These are phyloP conservation scores for Nemoura dubitans DNA, from an alignment of 2,888 invertebrate genomes.

Conservation along the genomic window DNA sequence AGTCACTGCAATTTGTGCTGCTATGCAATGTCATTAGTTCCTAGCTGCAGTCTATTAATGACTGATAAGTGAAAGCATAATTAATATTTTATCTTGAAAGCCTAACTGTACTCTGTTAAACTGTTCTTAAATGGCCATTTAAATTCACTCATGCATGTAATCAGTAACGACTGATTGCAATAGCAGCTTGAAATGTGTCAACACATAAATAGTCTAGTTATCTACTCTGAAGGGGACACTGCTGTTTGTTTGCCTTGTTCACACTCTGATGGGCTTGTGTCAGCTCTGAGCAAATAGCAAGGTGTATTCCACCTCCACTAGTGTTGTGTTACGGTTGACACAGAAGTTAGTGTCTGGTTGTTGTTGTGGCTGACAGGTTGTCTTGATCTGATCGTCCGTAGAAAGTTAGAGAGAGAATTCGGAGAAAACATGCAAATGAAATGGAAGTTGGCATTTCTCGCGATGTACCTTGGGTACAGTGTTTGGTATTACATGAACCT, in stretches of 20 bases:
- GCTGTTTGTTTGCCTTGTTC: not conserved
- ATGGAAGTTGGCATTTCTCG: not conserved
- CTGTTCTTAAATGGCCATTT: not conserved
- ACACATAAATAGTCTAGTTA: slow-evolving; percentile 24
- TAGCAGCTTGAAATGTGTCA: not conserved
- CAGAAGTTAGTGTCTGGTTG: not conserved
- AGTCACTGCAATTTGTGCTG: not conserved
- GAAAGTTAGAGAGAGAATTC: not conserved
- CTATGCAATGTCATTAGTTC: not conserved
- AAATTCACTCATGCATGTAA: not conserved
- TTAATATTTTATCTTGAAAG: not conserved
- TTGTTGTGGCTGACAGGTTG: not conserved
- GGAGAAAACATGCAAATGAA: not conserved
- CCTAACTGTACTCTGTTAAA: not conserved
- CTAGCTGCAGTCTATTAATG: not conserved
- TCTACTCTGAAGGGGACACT: not conserved
- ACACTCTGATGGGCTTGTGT: not conserved
- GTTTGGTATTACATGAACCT: not conserved
- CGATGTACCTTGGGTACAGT: not conserved
- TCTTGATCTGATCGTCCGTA: not conserved
- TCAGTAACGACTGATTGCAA: slow-evolving; percentile 1
- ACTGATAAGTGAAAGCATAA: not conserved
- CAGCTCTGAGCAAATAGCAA: not conserved
- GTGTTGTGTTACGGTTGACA: not conserved
- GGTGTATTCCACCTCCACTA: not conserved